Conservation (phyloP, 2,113 vertebrate genomes). For the Lepidothrix coronata region DNA sequence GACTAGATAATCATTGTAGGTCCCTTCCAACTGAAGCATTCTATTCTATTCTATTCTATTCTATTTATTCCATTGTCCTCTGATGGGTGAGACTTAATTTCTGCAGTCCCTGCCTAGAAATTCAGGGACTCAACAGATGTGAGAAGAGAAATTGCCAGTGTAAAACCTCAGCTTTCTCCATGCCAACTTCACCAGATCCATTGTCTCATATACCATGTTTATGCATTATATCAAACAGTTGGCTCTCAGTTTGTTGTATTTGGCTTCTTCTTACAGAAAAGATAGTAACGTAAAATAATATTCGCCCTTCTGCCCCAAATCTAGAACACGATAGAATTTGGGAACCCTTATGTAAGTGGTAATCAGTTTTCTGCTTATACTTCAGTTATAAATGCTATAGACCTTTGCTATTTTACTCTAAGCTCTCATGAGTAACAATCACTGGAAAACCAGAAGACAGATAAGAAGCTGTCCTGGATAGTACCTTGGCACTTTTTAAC, state of each 20-base stretch:
- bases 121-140: not conserved
- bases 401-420: not conserved
- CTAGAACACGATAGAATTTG: not conserved
- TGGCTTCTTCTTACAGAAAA: not conserved
- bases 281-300: not conserved
- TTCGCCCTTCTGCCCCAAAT: not conserved
- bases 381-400: not conserved
- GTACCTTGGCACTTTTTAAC: not conserved
- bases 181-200: not conserved
- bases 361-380: not conserved
- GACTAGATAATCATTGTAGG: not conserved
- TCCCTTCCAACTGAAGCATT: not conserved
- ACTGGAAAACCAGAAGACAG: not conserved
- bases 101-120: rapidly evolving
- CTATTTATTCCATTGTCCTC: not conserved
- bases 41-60: not conserved
- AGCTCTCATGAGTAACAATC: not conserved
- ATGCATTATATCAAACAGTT: not conserved
- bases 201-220: not conserved
- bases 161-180: not conserved
- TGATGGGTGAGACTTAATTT: not conserved
- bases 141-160: not conserved
- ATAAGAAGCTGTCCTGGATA: not conserved
- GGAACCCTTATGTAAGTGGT: not conserved
- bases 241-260: not conserved